These are phyloP conservation scores for Myioborus miniatus DNA, from an alignment of 2,797 vertebrate species.

Conservation along the genomic window DNA sequence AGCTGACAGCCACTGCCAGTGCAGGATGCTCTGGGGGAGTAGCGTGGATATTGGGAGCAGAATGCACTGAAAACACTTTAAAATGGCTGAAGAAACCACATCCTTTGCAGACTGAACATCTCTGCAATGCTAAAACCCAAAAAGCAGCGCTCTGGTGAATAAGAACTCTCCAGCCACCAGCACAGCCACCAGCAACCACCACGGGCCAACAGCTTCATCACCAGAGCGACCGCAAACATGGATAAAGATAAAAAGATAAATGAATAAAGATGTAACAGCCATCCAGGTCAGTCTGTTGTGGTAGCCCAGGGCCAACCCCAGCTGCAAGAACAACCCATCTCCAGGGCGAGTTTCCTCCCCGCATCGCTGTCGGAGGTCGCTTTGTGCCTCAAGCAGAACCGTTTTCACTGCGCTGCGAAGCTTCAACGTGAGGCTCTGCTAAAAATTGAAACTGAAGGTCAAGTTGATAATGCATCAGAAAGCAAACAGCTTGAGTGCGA, in stretches of 20 bases:
- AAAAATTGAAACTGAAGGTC: constrained; percentile 64
- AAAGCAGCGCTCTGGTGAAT: fast-evolving
- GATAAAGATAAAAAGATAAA: background rate
- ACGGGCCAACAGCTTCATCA: background rate
- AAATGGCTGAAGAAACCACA: background rate
- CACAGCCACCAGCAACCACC: background rate
- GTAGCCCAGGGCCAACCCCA: background rate
- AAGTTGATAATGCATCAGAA: constrained; percentile 65
- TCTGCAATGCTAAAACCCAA: background rate
- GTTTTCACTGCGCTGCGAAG: background rate
- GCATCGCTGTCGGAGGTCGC: background rate
- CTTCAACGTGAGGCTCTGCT: constrained; percentile 11
- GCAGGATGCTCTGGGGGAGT: background rate
- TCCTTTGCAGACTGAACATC: background rate
- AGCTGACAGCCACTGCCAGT: background rate
- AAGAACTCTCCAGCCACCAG: background rate
- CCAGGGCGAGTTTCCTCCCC: background rate
- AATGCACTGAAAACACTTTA: background rate
- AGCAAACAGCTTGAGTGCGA: constrained; percentile 71
- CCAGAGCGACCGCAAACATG: background rate
- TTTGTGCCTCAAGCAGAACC: background rate
- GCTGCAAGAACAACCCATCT: background rate
- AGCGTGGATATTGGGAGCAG: background rate
- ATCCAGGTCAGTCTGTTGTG: background rate
- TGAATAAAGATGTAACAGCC: background rate